Conservation (phyloP, 2,888 invertebrate genomes). For the Arrhopalites spinosus region DNA sequence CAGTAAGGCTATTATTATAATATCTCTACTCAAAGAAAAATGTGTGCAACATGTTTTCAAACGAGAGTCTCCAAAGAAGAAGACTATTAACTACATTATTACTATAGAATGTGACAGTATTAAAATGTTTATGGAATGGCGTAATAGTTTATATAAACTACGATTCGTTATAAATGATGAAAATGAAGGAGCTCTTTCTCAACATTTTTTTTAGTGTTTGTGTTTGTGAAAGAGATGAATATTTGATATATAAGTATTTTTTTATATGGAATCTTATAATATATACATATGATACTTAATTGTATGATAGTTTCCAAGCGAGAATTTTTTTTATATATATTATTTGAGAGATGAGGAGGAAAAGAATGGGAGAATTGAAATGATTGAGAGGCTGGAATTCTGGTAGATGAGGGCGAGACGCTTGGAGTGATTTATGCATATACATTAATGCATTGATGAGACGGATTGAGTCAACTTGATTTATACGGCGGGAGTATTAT, state of each 20-base stretch:
- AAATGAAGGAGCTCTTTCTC: background rate
- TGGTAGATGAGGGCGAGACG: conserved; percentile 33
- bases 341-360: background rate
- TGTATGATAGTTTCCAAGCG: background rate
- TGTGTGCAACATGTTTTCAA: no score
- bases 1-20: no score
- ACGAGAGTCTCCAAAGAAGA: background rate
- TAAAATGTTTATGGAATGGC: conserved; percentile 14
- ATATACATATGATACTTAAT: background rate
- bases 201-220: background rate
- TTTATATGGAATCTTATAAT: no score
- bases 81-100: conserved; percentile 1
- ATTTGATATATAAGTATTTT: no score
- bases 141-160: background rate
- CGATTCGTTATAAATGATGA: background rate
- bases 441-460: conserved; percentile 41
- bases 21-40: no score
- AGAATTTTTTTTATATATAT: no score
- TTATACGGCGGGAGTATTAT: conserved; percentile 31
- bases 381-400: conserved; percentile 34
- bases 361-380: conserved; percentile 21
- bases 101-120: conserved; percentile 20
- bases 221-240: no score
- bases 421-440: conserved; percentile 35
- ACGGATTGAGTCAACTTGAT: conserved; percentile 40